Conservation (phyloP, 2,797 vertebrate genomes). For the Podarcis siculus region DNA sequence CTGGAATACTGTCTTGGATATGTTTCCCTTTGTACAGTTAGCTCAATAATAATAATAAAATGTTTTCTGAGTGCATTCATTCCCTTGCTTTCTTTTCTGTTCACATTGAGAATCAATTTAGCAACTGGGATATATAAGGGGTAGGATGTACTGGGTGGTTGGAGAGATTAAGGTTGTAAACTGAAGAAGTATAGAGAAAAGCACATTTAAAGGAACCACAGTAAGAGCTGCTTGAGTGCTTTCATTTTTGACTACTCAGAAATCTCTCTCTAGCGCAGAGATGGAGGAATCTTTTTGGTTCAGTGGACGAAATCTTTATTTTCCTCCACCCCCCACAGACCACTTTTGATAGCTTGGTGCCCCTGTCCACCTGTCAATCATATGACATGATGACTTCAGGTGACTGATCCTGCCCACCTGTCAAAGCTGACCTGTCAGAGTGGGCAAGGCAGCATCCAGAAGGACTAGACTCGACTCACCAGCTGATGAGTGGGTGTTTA, state of each 20-base stretch:
- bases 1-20: background rate
- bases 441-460: too few species aligned
- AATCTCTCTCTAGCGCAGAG: background rate
- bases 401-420: too few species aligned
- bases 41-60: constrained; percentile 9
- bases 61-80: background rate
- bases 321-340: too few species aligned
- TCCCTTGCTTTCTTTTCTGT: background rate
- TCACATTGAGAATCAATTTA: background rate
- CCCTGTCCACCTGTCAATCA: too few species aligned
- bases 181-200: background rate
- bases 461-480: too few species aligned
- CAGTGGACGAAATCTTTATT: too few species aligned
- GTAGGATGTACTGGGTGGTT: too few species aligned
- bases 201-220: background rate
- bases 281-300: background rate
- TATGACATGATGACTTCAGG: too few species aligned
- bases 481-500: too few species aligned
- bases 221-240: background rate
- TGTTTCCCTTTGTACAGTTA: background rate
- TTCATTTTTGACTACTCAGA: background rate
- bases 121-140: background rate
- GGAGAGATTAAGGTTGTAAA: background rate
- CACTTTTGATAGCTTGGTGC: too few species aligned
- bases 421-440: too few species aligned